Evolutionary conservation across 2,113 vertebrate genomes (phyloP), one percentile per base, ranked within the genome.

Genomic region (Microcebus jonahi): DNA sequence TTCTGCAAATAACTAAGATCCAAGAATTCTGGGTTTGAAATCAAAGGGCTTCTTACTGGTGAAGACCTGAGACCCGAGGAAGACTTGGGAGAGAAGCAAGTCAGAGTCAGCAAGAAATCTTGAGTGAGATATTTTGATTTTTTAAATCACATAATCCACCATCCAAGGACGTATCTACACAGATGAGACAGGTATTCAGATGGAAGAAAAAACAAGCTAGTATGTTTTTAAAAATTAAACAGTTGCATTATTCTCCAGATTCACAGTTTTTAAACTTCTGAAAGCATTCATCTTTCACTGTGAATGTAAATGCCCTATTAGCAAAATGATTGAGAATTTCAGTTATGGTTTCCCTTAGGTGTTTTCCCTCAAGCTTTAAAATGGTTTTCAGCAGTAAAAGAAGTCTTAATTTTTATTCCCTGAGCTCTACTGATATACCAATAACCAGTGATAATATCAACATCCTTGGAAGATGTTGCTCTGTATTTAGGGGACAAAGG

Each of bases 311-410:
- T 18, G 13, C 21, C 79, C 14, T 61, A 23, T 36, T 83, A 31
- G 71, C 29, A 31, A 73, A 79, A 42, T 29, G 42, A 85, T 4
- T 25, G 48, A 81, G n/a, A 79, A 39, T 95, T 70, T 95, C 1
- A 84, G 18, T 36, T 84, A 42, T 55, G 12, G 10, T 55, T 87
- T 88, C 31, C 11, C 45, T 93, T 57, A 88, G 53, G 27, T 50
- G 17, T 73, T 96, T 88, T 93, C 55, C 92, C 21, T 88, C 36
- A 82, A 77, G 50, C 17, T 94, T 91, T 93, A 70, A 92, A 61
- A 71, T 87, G 23, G 14, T 83, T 89, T 93, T 73, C 53, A 65
- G 39, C 25, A 90, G 34, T 48, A 91, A 95, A 53, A 80, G 18
- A 61, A 79, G 42, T 31, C 27, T 95, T 94, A 83, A 65, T 83